A percentile compares a stretch with the other conserved stretches of the same genome.
phyloP scores from a whole-genome alignment of 53 echinoderm and acorn worm genomes.

The Astropecten irregularis region DNA sequence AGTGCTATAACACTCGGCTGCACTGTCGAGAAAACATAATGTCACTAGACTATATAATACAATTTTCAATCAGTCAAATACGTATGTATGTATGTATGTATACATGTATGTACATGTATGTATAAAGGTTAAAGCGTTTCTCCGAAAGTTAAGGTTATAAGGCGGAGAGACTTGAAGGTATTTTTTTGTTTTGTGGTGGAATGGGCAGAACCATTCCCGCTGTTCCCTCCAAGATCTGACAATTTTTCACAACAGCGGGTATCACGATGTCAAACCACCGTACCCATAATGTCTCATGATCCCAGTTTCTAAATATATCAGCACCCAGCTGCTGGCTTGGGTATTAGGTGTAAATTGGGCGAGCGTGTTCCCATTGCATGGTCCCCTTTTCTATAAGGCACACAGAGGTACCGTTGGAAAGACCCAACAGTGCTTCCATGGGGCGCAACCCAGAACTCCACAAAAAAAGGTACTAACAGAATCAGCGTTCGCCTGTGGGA shows the following conservation, averaged over 20 bases:
- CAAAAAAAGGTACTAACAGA: not conserved
- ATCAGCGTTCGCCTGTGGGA: conserved; percentile 5
- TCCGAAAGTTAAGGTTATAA: too few relatives aligned
- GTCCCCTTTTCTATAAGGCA: not conserved
- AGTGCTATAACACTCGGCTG: too few relatives aligned
- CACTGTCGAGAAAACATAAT: too few relatives aligned
- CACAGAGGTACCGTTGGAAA: too few relatives aligned
- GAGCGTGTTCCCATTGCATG: conserved; percentile 5
- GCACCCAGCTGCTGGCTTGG: conserved; percentile 23
- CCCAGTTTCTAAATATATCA: conserved; percentile 15
- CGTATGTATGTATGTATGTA: too few relatives aligned
- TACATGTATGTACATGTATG: too few relatives aligned
- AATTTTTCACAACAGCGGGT: conserved; percentile 53
- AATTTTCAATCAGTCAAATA: too few relatives aligned
- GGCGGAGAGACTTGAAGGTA: too few relatives aligned
- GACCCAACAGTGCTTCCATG: not conserved
- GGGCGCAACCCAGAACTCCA: not conserved
- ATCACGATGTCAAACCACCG: not conserved
- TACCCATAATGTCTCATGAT: not conserved
- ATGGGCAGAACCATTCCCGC: not conserved
- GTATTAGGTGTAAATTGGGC: conserved; percentile 39
- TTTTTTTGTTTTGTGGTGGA: too few relatives aligned
- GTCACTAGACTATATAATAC: too few relatives aligned
- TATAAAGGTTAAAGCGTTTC: too few relatives aligned
- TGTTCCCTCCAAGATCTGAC: not conserved